Base-by-base conservation (phyloP, 2,797 vertebrate species). In the Sebastes cheni region DNA sequence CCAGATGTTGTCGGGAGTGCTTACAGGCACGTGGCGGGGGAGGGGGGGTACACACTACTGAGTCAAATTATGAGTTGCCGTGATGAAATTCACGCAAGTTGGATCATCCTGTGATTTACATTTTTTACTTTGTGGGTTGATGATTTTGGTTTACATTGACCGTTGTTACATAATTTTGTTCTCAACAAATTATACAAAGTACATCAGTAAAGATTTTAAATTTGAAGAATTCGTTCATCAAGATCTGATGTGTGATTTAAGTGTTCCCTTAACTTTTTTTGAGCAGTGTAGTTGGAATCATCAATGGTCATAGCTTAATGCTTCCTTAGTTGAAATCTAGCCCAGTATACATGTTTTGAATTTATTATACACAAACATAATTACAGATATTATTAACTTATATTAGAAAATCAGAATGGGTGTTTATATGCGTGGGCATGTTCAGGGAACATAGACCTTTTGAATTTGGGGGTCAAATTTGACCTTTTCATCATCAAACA, bases 11-110 rank as follows among this genome's bases (percentile, higher is more conserved):
- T 34, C 34, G 4, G 34, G 34, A 34, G 34, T 34, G 34, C 34
- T 0, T 34, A 34, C 34, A 34, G 34, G 34, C 34, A 34, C 1
- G 0, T 34, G 34, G 32, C 1, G 23, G 23, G 23, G 2, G 2
- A 1, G 27, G 27, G 6, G 2, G 30, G 30, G 32, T 34, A 34
- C 34, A 34, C 34, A 34, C 34, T 34, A 34, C 34, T 34, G 34
- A 34, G 34, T 34, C 34, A 0, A 0, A 34, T 34, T 34, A 34
- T 34, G 34, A 34, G 34, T 34, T 34, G 34, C 10, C 10, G 34
- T 11, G 34, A 34, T 34, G 34, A 34, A 34, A 34, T 34, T 34
- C 34, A 34, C 1, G 10, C 34, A 34, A 4, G 10, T 34, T 34
- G 34, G 34, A 34, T 34, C 10, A 34, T 11, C 34, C 34, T 34